Evolutionary conservation across 2,888 invertebrate species (phyloP).

Genomic region (Drosophila paracracens): DNA sequence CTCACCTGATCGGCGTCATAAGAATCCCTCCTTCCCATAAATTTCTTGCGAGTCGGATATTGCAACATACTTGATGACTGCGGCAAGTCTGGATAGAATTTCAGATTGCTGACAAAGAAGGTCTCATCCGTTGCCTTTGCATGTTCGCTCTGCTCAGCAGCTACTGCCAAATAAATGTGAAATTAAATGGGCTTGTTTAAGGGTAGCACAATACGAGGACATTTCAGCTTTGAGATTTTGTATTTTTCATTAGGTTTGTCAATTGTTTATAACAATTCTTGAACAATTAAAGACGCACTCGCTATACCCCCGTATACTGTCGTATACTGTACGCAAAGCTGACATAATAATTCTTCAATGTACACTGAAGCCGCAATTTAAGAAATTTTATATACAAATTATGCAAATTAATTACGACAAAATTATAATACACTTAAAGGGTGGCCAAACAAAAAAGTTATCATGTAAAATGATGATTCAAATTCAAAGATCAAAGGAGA

Average conservation of each 20-base stretch:
- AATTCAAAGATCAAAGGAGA: constrained; percentile 66
- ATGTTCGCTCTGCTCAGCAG: too few relatives aligned
- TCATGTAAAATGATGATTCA: constrained; percentile 70
- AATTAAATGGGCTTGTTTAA: too few relatives aligned
- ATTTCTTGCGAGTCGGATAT: neutral
- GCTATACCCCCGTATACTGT: neutral
- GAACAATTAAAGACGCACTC: too few relatives aligned
- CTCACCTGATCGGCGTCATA: neutral
- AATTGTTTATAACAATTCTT: too few relatives aligned
- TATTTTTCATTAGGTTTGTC: too few relatives aligned
- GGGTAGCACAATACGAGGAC: too few relatives aligned
- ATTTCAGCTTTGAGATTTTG: too few relatives aligned
- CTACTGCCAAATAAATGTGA: too few relatives aligned
- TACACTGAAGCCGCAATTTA: neutral
- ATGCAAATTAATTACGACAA: neutral
- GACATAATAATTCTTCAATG: neutral
- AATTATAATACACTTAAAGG: neutral
- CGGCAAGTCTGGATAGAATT: too few relatives aligned
- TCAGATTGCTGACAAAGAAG: neutral
- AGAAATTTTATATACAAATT: neutral
- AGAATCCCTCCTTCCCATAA: neutral
- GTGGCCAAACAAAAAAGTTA: constrained; percentile 57
- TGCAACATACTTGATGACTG: neutral
- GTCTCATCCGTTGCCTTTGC: too few relatives aligned
- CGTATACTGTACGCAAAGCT: neutral